phyloP scores from a whole-genome alignment of 2,113 vertebrate genomes.

The Sorex fumeus region DNA sequence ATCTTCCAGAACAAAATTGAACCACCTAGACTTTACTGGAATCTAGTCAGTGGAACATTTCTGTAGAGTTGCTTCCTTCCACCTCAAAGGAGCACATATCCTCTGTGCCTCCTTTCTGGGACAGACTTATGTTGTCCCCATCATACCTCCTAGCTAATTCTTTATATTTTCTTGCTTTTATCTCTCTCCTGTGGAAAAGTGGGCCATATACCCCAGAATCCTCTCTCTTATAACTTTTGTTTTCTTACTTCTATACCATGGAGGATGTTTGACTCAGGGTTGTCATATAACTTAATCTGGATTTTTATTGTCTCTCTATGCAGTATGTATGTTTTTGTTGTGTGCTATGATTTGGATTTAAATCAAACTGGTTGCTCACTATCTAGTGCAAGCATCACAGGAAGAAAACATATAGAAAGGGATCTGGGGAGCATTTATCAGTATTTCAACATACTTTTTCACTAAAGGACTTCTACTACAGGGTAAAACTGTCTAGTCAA shows the following conservation, averaged over 20 bases:
- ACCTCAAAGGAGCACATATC: background rate
- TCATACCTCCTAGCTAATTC: background rate
- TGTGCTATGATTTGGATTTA: background rate
- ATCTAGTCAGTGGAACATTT: background rate
- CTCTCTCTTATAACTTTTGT: background rate
- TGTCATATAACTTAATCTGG: background rate
- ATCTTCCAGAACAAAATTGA: background rate
- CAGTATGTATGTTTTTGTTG: background rate
- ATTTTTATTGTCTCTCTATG: constrained; percentile 36
- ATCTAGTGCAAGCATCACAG: constrained; percentile 21
- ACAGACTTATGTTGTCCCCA: background rate
- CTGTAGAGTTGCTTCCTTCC: background rate
- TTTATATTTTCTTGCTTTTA: background rate
- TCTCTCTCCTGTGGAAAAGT: background rate
- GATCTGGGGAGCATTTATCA: background rate
- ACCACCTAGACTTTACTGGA: background rate
- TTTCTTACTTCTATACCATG: background rate
- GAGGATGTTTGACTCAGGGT: constrained; percentile 20
- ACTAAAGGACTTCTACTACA: background rate
- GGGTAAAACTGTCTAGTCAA: background rate
- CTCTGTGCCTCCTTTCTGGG: background rate
- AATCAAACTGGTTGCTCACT: background rate
- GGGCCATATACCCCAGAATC: background rate
- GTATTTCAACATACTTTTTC: constrained; percentile 33
- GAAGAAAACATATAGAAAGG: background rate